Base-by-base conservation (phyloP, 2,888 invertebrate species). In the Plebejus argus region DNA sequence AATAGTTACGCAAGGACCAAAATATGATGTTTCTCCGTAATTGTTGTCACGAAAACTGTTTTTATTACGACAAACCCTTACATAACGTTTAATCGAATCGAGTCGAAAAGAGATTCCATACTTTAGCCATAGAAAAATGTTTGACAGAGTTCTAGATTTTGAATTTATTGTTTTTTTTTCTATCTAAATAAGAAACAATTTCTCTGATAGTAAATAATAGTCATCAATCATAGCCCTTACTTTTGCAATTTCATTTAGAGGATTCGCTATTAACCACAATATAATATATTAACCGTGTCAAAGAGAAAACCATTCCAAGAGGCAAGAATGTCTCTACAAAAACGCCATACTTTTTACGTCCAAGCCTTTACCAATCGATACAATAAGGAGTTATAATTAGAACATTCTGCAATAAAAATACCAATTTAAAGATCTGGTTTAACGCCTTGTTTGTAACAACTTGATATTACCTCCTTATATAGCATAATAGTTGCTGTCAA, bases 381-480 rank as follows among this genome's bases (percentile, higher is more conserved):
- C 74, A 74, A 74, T 74, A 74, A 23, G 53, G 74, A 74, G 49
- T 74, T 74, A 74, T 74, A 74, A 74, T 74, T 74, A 74, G 74
- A 23, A 28, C 49, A 74, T 74, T 74, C 49, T 18, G 74, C 33
- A 49, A 74, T 74, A 74, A 74, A 74, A 74, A 74, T 74, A 8
- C 74, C 28, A 53, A 53, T 53, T n/a, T n/a, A n/a, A 53, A 28
- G 74, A 49, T 74, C 74, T 74, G 20, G 74, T 74, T 72, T 23
- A 28, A 23, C 7, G 12, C 74, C 74, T 0, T 23, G 23, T 74
- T 74, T 39, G 71, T 39, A n/a, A 6, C 28, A 39, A 20, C 35
- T 39, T 8, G 71, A 39, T 39, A 71, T 71, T 20, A 39, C 35
- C n/a, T n/a, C n/a, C 71, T 39, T 71, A 71, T 39, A 71, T 20